phyloP scores from a whole-genome alignment of 1,140 invertebrate species.

The Drosophila tropicalis region DNA sequence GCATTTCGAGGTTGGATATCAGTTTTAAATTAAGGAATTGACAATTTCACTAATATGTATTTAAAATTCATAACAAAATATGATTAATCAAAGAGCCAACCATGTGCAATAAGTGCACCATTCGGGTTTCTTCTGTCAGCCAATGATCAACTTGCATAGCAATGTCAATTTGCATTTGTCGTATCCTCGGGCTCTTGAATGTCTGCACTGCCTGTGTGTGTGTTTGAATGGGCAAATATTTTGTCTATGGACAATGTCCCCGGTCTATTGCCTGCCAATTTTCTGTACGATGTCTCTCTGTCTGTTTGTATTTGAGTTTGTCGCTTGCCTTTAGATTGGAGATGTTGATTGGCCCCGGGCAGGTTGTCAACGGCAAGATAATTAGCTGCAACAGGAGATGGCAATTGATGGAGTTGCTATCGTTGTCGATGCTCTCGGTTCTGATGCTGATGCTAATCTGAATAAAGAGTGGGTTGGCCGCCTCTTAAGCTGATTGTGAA shows the following conservation, averaged over 20 bases:
- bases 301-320: constrained; percentile 39
- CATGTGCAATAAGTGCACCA: not conserved
- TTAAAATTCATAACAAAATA: not conserved
- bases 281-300: constrained; percentile 26
- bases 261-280: constrained; percentile 50
- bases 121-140: not conserved
- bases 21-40: too few relatives aligned
- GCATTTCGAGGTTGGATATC: too few relatives aligned
- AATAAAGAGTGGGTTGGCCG: not conserved
- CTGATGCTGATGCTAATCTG: constrained; percentile 12
- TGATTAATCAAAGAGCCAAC: not conserved
- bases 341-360: constrained; percentile 40
- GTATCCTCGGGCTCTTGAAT: constrained; percentile 1
- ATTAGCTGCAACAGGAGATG: constrained; percentile 61
- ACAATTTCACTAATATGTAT: not conserved
- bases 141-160: not conserved
- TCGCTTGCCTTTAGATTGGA: constrained; percentile 41
- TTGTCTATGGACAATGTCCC: constrained; percentile 18
- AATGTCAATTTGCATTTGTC: constrained; percentile 34
- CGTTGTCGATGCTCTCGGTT: not conserved
- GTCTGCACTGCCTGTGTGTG: constrained; percentile 2
- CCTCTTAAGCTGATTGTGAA: constrained; percentile 52
- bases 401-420: not conserved
- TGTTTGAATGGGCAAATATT: constrained; percentile 27
- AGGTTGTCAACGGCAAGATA: constrained; percentile 49